Evolutionary conservation across 2,888 invertebrate genomes (phyloP).

Genomic region (Macaria liturata): DNA sequence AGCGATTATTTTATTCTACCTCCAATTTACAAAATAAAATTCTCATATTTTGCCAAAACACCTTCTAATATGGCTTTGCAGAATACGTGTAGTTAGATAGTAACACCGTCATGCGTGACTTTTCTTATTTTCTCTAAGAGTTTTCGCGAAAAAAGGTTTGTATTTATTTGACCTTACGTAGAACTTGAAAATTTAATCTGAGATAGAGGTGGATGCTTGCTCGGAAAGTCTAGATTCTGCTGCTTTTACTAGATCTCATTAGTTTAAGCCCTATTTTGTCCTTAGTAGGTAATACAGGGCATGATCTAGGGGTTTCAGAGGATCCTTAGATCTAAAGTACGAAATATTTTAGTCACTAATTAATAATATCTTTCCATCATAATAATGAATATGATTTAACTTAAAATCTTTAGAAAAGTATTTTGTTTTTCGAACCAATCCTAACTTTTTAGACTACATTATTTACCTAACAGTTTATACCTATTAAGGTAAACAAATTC

Average conservation of each 20-base stretch:
- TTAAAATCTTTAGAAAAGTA: no score
- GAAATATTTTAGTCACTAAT: no score
- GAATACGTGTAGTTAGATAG: conserved; percentile 10
- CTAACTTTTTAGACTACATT: no score
- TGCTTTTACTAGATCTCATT: conserved; percentile 20
- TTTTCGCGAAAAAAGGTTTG: conserved; percentile 6
- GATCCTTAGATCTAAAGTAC: background rate
- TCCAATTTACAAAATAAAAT: no score
- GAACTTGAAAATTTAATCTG: conserved; percentile 17
- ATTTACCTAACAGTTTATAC: no score
- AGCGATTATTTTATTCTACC: background rate
- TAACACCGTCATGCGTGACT: conserved; percentile 11
- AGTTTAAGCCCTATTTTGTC: conserved; percentile 14
- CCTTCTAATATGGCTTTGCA: conserved; percentile 1
- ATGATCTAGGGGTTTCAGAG: background rate
- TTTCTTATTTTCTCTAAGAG: conserved; percentile 8
- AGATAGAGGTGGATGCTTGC: conserved; percentile 16
- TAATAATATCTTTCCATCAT: no score
- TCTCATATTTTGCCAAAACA: no score
- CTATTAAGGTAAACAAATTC: no score
- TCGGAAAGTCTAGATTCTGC: conserved; percentile 12
- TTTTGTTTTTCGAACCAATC: no score
- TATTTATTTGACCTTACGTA: conserved; percentile 10
- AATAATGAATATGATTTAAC: no score
- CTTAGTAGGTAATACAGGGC: conserved; percentile 1